Evolutionary conservation across 1,140 invertebrate genomes (phyloP), one percentile per base, ranked within the genome.

Genomic region (Neodiprion virginianus): DNA sequence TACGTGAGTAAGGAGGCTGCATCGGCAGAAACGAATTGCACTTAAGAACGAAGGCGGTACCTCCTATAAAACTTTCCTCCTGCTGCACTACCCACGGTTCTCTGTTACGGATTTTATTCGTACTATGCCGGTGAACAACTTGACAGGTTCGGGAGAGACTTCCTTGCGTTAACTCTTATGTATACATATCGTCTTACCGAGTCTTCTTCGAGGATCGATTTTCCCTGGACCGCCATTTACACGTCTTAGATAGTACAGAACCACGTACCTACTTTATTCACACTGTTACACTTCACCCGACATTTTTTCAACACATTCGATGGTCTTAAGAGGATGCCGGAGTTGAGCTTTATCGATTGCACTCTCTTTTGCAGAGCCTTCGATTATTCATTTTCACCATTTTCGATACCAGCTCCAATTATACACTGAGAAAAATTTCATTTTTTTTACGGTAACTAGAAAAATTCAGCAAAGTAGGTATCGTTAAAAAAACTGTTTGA

Each of bases 51-150:
- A 61, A 61, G 53, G 53, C 53, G 53, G 53, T 61, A 61, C 53
- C 53, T 61, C 53, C 11, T 61, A 61, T 61, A 61, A 14, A 61
- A 61, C 53, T 61, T 61, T 61, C 53, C 53, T 61, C 53, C 53
- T 61, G 53, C 28, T 17, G 53, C 53, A 17, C 53, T 61, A 40
- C 28, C 28, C 28, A 61, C 11, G n/a, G 53, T 61, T 61, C 8
- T 61, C 53, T 12, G 28, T 40, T 40, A 40, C 11, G 3, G 53
- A 8, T 61, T 61, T 61, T 61, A 61, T 61, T 61, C 53, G 11
- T 8, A 40, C 28, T 40, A 12, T 61, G 53, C 8, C n/a, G 53
- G 11, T 61, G 53, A 61, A 8, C 53, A 61, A 61, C 53, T 61
- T 61, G 53, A 61, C 8, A 61, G 53, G 53, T 14, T 61, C 53